A percentile compares a stretch with the other conserved stretches of the same genome.
These are phyloP conservation scores for Syrrhaptes paradoxus DNA, from an alignment of 2,113 vertebrate genomes.

Conservation along the genomic window DNA sequence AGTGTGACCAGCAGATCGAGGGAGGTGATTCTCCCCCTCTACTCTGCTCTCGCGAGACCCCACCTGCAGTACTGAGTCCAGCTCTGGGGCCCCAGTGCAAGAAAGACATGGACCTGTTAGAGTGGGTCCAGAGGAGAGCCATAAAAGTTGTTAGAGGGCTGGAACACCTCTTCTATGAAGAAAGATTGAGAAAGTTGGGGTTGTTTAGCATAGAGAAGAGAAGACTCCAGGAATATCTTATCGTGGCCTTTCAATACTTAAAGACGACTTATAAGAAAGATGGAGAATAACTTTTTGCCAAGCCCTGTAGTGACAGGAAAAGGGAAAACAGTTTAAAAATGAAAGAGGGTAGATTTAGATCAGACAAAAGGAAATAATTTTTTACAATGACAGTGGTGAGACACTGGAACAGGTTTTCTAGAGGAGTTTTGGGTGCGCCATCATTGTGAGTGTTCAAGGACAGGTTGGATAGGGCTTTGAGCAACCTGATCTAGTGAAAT, in stretches of 20 bases:
- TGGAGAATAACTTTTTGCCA: background rate
- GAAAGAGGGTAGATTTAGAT: background rate
- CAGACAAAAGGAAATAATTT: background rate
- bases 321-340: background rate
- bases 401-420: too few species aligned
- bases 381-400: background rate
- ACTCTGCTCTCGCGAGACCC: background rate
- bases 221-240: too few species aligned
- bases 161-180: background rate
- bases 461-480: background rate
- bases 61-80: background rate
- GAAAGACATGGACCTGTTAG: background rate
- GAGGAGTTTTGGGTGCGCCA: too few species aligned
- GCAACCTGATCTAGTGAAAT: background rate
- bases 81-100: background rate
- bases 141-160: background rate
- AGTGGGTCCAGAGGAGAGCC: background rate
- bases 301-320: background rate
- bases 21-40: background rate
- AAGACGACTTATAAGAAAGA: background rate
- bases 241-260: too few species aligned
- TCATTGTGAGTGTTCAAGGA: background rate
- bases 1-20: accelerated
- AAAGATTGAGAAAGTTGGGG: background rate
- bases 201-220: too few species aligned